Evolutionary conservation across 2,888 invertebrate genomes (phyloP), one percentile per base, ranked within the genome.

Genomic region (Agrypnus murinus): DNA sequence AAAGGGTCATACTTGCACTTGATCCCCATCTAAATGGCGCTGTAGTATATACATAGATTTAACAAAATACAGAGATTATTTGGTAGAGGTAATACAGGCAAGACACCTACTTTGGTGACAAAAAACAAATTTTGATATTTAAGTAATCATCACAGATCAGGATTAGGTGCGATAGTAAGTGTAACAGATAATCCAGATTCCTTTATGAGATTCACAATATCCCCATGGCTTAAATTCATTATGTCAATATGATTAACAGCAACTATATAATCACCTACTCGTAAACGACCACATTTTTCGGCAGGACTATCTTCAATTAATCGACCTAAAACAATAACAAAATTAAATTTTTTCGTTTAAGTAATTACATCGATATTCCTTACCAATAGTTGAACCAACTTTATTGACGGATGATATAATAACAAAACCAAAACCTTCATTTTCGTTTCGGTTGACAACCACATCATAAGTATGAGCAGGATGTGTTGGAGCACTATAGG

Each of bases 341-440:
- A 57, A n/a, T n/a, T n/a, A n/a, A n/a, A n/a, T n/a, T n/a, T n/a
- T n/a, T n/a, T n/a, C n/a, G n/a, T n/a, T n/a, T n/a, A n/a, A n/a
- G n/a, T n/a, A n/a, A n/a, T n/a, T n/a, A n/a, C n/a, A n/a, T n/a
- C n/a, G n/a, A n/a, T n/a, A n/a, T n/a, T 57, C 81, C 83, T 82
- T 84, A 92, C 97, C 97, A 77, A 97, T 97, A 19, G 96, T 96
- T 0, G 94, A 94, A 31, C 94, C 94, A 73, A 93, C 92, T 86
- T 93, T 94, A 77, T 95, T 96, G 2, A 96, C 95, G 4, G 96
- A 96, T 0, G 98, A 98, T 79, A 99, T 98, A 77, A 99, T 98
- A 55, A 99, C 98, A 86, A 99, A 99, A 9, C 99, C 99, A 85
- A 99, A 99, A 3, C 99, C 99, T 86, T 99, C 99, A 75, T 93